Percentiles rank a stretch among this genome's conserved stretches.
Evolutionary conservation across 1,140 invertebrate species (phyloP).

Genomic region (Papilio aristodemus): DNA sequence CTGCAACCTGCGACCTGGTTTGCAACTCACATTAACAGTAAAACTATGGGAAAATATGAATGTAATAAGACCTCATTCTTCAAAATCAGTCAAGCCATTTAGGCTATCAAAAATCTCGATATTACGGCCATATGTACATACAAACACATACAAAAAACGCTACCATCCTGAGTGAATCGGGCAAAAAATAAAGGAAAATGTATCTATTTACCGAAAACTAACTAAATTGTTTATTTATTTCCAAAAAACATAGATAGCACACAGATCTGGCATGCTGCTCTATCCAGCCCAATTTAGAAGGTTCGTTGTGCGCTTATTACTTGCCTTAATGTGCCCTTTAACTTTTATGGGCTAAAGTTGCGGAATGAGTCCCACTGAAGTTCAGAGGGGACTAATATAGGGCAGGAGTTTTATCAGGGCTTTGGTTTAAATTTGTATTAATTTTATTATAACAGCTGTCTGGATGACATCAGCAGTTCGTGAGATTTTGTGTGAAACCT

Average conservation of each 20-base stretch:
- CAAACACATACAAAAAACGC: too few species aligned
- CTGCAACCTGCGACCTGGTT: too few species aligned
- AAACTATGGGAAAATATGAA: too few species aligned
- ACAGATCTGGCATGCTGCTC: constrained; percentile 48
- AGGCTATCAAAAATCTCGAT: too few species aligned
- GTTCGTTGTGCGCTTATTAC: constrained; percentile 67
- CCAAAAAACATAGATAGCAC: constrained; percentile 43
- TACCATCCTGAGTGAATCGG: too few species aligned
- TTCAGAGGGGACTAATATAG: constrained; percentile 61
- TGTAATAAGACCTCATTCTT: too few species aligned
- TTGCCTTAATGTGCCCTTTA: constrained; percentile 72
- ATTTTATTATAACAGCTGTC: constrained; percentile 40
- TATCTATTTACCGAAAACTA: too few species aligned
- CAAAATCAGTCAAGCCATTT: too few species aligned
- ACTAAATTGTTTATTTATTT: constrained; percentile 19
- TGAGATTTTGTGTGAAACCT: neutral
- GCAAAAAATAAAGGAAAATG: too few species aligned
- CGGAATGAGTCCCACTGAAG: constrained; percentile 51
- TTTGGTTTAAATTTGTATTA: constrained; percentile 56
- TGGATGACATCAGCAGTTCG: neutral
- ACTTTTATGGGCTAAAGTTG: constrained; percentile 71
- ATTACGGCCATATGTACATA: too few species aligned
- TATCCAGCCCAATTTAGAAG: constrained; percentile 57
- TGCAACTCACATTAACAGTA: too few species aligned
- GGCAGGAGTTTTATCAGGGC: constrained; percentile 62